Percentiles rank a stretch among this genome's conserved stretches.
Evolutionary conservation across 1,140 invertebrate genomes (phyloP).

Genomic region (Penaeus japonicus): DNA sequence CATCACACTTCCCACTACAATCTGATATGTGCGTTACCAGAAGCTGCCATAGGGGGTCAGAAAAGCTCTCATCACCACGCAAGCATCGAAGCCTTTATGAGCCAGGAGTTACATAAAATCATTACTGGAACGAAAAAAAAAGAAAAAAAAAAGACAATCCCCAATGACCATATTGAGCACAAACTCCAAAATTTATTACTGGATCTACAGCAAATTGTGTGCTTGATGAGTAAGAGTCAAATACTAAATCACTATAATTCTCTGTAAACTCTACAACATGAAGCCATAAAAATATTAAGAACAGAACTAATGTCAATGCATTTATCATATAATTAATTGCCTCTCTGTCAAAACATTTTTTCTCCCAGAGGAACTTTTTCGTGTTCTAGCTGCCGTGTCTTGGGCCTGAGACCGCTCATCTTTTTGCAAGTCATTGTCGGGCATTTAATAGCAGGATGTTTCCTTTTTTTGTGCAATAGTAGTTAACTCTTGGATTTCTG

Average conservation of each 20-base stretch:
- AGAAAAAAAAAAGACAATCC: not conserved
- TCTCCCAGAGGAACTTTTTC: not conserved
- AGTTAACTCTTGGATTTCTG: too few species aligned
- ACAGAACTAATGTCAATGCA: slow-evolving; percentile 28
- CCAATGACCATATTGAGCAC: slow-evolving; percentile 14
- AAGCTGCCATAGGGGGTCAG: slow-evolving; percentile 34
- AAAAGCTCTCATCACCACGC: slow-evolving; percentile 41
- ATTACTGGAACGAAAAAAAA: not conserved
- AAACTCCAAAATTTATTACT: slow-evolving; percentile 14
- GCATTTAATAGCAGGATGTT: too few species aligned
- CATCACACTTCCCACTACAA: slow-evolving; percentile 26
- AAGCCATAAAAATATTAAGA: slow-evolving; percentile 47
- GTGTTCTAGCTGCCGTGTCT: not conserved
- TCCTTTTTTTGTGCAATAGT: too few species aligned
- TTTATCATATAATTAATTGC: slow-evolving; percentile 18
- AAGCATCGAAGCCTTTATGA: slow-evolving; percentile 34
- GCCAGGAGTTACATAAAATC: slow-evolving; percentile 16
- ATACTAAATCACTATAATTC: slow-evolving; percentile 28
- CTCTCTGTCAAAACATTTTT: not conserved
- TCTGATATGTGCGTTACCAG: slow-evolving; percentile 47
- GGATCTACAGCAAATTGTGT: slow-evolving; percentile 33
- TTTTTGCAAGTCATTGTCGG: too few species aligned
- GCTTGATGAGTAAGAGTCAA: slow-evolving; percentile 26
- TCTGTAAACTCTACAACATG: slow-evolving; percentile 35
- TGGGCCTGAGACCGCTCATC: not conserved